Percentiles rank a stretch among this genome's conserved stretches.
phyloP scores from a whole-genome alignment of 2,888 invertebrate genomes.

The Tinea trinotella region DNA sequence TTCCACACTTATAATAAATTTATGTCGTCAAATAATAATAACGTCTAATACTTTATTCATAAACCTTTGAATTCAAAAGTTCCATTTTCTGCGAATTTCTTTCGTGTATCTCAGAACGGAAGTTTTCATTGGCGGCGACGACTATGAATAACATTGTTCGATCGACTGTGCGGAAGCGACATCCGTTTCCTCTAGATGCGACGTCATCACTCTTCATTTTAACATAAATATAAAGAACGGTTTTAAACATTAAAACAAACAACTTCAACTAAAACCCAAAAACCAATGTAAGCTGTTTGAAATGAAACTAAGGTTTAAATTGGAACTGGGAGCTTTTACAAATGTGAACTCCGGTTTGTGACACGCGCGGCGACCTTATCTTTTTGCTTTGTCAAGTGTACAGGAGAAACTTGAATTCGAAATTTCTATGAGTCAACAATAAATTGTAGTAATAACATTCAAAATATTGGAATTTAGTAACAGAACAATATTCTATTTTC shows the following conservation, averaged over 20 bases:
- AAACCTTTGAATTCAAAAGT: constrained; percentile 8
- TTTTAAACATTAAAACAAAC: background rate
- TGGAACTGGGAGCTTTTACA: background rate
- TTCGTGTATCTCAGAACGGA: constrained; percentile 30
- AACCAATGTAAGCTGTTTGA: background rate
- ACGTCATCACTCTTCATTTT: background rate
- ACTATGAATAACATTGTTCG: constrained; percentile 40
- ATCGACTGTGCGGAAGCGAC: constrained; percentile 26
- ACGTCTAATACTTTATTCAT: constrained; percentile 1
- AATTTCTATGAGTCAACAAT: background rate
- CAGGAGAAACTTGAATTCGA: background rate
- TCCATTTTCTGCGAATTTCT: constrained; percentile 35
- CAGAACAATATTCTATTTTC: too few species aligned
- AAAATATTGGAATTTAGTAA: too few species aligned
- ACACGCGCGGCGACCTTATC: background rate
- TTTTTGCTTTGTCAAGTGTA: constrained; percentile 8
- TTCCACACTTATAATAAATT: background rate
- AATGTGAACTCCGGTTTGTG: background rate
- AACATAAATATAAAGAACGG: constrained; percentile 19
- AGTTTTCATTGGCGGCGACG: constrained; percentile 36
- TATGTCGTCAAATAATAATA: background rate
- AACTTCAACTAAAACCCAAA: background rate
- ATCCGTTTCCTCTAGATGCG: constrained; percentile 20
- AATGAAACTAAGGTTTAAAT: background rate
- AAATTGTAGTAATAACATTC: background rate